These are phyloP conservation scores for Plutella xylostella DNA, from an alignment of 2,888 invertebrate genomes.

Conservation along the genomic window DNA sequence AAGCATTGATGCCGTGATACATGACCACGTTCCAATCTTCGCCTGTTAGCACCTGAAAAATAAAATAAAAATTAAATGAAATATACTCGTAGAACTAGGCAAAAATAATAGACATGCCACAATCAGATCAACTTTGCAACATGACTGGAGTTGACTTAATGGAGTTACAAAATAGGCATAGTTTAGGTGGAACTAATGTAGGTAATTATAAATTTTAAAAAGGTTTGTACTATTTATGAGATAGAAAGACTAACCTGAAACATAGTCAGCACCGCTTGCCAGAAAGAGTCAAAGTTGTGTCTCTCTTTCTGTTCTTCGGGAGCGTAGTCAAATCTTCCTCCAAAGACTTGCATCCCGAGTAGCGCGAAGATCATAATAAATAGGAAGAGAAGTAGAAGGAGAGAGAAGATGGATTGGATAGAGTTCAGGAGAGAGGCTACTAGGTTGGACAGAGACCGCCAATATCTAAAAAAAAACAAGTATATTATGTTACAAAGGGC, in stretches of 20 bases:
- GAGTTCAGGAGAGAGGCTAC: conserved; percentile 98
- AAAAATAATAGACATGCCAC: too few species aligned
- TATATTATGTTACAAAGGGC: too few species aligned
- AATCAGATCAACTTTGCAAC: too few species aligned
- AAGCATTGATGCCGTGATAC: conserved; percentile 98
- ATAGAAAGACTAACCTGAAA: conserved; percentile 82
- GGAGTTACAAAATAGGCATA: too few species aligned
- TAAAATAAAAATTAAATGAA: too few species aligned
- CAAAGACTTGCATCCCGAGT: conserved; percentile 99
- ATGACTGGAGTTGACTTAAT: too few species aligned
- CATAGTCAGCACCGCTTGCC: conserved; percentile 97
- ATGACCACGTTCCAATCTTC: conserved; percentile 99
- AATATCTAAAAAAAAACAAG: conserved; percentile 84
- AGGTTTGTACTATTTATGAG: too few species aligned
- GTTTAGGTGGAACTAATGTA: too few species aligned
- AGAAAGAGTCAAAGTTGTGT: conserved; percentile 98
- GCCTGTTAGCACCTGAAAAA: conserved; percentile 93
- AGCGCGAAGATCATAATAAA: conserved; percentile 99
- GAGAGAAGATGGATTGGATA: conserved; percentile 98
- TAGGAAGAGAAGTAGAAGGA: conserved; percentile 94
- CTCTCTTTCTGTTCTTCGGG: conserved; percentile 87
- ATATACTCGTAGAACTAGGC: too few species aligned
- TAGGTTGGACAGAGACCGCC: conserved; percentile 97
- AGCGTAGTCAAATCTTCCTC: conserved; percentile 95
- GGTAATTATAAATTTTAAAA: too few species aligned